Evolutionary conservation across 1,140 invertebrate species (phyloP), one percentile per base, ranked within the genome.

Genomic region (Zaprionus capensis): DNA sequence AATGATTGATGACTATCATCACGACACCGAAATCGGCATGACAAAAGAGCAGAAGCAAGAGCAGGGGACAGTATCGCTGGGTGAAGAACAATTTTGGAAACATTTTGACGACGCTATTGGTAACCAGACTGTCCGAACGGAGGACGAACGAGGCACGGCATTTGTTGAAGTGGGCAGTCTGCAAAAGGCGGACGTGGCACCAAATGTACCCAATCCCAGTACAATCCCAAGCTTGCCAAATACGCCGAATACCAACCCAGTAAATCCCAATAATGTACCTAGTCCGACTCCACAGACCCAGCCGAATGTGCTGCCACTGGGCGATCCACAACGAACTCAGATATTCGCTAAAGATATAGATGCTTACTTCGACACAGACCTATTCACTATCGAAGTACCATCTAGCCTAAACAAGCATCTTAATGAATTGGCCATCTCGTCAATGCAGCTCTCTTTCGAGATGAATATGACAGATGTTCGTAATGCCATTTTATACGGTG

Each of bases 391-490:
- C 7, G 74, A 77, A 49, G 90, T 91, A 11, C 80, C 90, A 0
- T 28, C 71, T 2, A 28, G 34, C 5, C 41, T 91, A 7, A 76
- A 76, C 28, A 49, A 78, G 24, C 76, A 79, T 1, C 59, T 91
- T 0, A 75, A 68, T 31, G 80, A 90, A 1, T 67, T 91, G 82
- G 85, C 90, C 36, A 77, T 91, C 12, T 61, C 90, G 2, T 91
- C 90, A 1, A 91, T 91, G 90, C 68, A 91, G 31, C 34, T 91
- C 28, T 82, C 85, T 7, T 91, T 91, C 12, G 90, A 91, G 49
- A 91, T 91, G 90, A 86, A 91, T 26, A 90, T 91, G 90, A 86
- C 85, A 0, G 91, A 78, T 64, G 74, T 91, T 9, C 71, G 59
- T 1, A 78, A 84, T 26, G 90, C 80, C 1, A 61, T 91, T 0